A percentile compares a stretch with the other conserved stretches of the same genome.
These are phyloP conservation scores for Apaloderma vittatum DNA, from an alignment of 2,113 vertebrate genomes.

Conservation along the genomic window DNA sequence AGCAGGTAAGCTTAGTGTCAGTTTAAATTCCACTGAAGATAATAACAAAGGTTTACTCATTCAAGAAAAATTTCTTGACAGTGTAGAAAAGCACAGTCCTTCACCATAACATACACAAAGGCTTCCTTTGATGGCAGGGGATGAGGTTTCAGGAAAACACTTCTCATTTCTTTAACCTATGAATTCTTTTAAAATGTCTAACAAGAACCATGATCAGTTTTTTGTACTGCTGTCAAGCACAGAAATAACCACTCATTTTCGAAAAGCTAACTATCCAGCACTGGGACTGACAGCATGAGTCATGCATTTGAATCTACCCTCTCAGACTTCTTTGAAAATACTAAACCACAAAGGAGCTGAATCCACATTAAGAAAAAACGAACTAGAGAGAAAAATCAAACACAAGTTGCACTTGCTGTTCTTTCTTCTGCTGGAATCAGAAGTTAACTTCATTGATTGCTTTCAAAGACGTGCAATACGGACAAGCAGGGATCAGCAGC, in stretches of 20 bases:
- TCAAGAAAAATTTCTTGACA: neutral
- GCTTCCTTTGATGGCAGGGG: neutral
- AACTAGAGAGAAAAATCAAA: neutral
- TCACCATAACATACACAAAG: neutral
- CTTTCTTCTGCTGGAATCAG: neutral
- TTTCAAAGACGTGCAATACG: neutral
- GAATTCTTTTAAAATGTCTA: neutral
- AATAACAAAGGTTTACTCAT: neutral
- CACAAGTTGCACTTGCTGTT: neutral
- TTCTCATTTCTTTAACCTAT: neutral
- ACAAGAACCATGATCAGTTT: neutral
- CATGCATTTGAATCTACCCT: neutral
- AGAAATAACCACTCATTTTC: neutral
- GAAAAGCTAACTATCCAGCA: neutral
- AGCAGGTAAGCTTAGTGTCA: neutral
- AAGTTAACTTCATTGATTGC: neutral
- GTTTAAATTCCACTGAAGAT: neutral
- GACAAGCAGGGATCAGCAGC: neutral
- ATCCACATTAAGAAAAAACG: neutral
- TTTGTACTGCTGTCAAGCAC: neutral
- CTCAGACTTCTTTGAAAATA: neutral
- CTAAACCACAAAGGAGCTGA: neutral
- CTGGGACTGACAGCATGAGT: neutral
- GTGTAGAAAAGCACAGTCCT: neutral
- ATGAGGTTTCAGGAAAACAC: neutral